phyloP scores from a whole-genome alignment of 92 coral and sea anemone genomes.

The Zoanthus sociatus region DNA sequence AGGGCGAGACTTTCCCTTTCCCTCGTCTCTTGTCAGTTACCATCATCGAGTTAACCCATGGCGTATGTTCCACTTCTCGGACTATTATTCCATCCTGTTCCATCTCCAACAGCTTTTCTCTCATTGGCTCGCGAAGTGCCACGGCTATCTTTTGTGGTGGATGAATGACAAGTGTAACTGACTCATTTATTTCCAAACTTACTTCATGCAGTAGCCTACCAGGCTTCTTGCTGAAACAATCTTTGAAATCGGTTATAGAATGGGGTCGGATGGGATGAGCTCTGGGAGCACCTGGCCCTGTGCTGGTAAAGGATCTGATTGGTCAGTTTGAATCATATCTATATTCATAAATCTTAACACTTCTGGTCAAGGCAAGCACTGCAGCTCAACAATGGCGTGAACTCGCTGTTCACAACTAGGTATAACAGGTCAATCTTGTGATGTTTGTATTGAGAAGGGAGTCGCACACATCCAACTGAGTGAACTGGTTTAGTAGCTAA shows the following conservation, averaged over 20 bases:
- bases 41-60: slow-evolving; percentile 59
- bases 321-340: neutral
- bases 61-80: slow-evolving; percentile 56
- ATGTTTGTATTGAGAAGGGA: slow-evolving; percentile 47
- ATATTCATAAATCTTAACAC: slow-evolving; percentile 71
- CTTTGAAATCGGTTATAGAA: slow-evolving; percentile 46
- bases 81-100: slow-evolving; percentile 67
- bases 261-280: slow-evolving; percentile 44
- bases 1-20: slow-evolving; percentile 33
- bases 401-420: slow-evolving; percentile 51
- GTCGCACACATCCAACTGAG: slow-evolving; percentile 57
- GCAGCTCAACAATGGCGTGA: slow-evolving; percentile 69
- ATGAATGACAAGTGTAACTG: slow-evolving; percentile 46
- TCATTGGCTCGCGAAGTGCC: slow-evolving; percentile 54
- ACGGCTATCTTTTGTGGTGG: slow-evolving; percentile 63
- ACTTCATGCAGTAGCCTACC: slow-evolving; percentile 55
- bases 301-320: neutral
- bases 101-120: slow-evolving; percentile 58
- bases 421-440: neutral
- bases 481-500: slow-evolving; percentile 58
- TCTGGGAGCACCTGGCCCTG: neutral
- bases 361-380: slow-evolving; percentile 75
- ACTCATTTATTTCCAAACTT: slow-evolving; percentile 50
- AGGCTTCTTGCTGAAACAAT: slow-evolving; percentile 65
- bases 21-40: slow-evolving; percentile 56